phyloP scores from a whole-genome alignment of 2,888 invertebrate genomes.

The Ditylenchus weischeri region DNA sequence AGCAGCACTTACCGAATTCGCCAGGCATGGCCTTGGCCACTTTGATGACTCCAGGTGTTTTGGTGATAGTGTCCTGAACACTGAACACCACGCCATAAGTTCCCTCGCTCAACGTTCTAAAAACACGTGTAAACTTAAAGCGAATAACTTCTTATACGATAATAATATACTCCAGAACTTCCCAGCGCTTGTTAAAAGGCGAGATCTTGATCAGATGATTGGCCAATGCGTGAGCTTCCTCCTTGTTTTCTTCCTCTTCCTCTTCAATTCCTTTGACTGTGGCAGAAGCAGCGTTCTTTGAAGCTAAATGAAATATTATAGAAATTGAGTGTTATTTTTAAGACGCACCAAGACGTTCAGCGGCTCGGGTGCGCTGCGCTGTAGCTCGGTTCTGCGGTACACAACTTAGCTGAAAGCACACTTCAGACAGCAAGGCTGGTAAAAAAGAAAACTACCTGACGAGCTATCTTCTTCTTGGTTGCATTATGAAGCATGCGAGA shows the following conservation, averaged over 20 bases:
- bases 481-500: no score
- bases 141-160: background rate
- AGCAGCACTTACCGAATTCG: background rate
- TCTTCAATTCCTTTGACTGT: background rate
- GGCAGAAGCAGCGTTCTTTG: background rate
- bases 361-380: background rate
- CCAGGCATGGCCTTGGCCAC: conserved; percentile 27
- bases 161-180: conserved; percentile 19
- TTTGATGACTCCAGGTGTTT: conserved; percentile 31
- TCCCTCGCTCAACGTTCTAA: conserved; percentile 34
- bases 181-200: conserved; percentile 38
- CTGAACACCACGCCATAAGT: conserved; percentile 39
- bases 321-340: background rate
- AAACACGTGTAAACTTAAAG: background rate
- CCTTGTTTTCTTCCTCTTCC: conserved; percentile 1
- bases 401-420: conserved; percentile 10
- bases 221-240: background rate
- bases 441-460: no score
- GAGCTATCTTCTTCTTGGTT: no score
- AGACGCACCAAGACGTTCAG: background rate
- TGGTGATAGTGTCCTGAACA: conserved; percentile 30
- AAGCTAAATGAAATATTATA: no score
- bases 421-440: no score
- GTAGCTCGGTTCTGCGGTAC: background rate
- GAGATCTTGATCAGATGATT: conserved; percentile 31